These are phyloP conservation scores for Cinclus mexicanus DNA, from an alignment of 2,113 vertebrate genomes.

Conservation along the genomic window DNA sequence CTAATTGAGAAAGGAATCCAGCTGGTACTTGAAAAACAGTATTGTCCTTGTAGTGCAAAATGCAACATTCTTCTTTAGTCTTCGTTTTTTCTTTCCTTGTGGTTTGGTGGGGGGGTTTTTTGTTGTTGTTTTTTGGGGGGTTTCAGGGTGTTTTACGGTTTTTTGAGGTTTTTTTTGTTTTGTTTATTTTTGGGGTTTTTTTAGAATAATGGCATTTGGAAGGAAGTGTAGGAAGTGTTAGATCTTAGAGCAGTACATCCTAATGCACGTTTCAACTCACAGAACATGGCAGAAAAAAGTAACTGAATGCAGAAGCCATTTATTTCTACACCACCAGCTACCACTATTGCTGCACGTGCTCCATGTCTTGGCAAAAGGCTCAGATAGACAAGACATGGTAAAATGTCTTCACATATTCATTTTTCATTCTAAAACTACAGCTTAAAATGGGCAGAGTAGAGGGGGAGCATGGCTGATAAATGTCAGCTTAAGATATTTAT, in stretches of 20 bases:
- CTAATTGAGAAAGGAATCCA: not conserved
- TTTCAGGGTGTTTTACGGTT: too few relatives aligned
- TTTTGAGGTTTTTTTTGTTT: not conserved
- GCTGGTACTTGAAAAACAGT: not conserved
- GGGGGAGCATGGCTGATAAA: not conserved
- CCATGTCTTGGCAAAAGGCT: not conserved
- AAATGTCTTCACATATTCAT: not conserved
- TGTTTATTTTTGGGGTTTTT: not conserved
- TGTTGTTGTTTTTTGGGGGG: not conserved
- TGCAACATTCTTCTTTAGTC: not conserved
- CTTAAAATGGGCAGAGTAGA: not conserved
- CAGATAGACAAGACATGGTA: not conserved
- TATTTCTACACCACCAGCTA: not conserved
- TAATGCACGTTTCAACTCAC: not conserved
- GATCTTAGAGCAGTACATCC: not conserved
- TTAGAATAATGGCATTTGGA: not conserved
- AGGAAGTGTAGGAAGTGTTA: not conserved
- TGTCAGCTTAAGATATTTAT: not conserved
- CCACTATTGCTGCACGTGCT: not conserved
- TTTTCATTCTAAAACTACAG: not conserved
- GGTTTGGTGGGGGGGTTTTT: not conserved
- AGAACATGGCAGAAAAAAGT: not conserved
- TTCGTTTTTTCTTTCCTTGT: not conserved
- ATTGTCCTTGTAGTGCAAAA: not conserved
- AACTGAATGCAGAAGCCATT: not conserved